Conservation (phyloP, 2,113 vertebrate genomes). For the Callochromis pleurospilus region DNA sequence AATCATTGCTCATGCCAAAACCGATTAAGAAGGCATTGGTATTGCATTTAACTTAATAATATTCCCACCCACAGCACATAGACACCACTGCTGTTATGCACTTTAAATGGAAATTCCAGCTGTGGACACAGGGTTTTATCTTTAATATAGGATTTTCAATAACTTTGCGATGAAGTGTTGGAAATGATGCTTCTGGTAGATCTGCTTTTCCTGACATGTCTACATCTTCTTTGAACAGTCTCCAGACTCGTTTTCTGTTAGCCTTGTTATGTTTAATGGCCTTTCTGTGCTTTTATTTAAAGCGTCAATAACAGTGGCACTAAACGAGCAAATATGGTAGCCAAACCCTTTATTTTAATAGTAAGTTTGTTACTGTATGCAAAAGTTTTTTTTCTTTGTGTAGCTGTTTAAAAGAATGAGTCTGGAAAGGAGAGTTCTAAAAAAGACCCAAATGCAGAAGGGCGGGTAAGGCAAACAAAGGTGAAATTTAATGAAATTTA, state of each 20-base stretch:
- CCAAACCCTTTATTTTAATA: neutral
- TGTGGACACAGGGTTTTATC: neutral
- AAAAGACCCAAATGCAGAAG: neutral
- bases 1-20: conserved; percentile 33
- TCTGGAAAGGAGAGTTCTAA: neutral
- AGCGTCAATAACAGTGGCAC: neutral
- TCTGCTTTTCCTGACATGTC: neutral
- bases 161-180: neutral
- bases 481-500: neutral
- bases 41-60: conserved; percentile 14
- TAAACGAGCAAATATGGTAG: neutral
- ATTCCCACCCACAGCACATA: neutral
- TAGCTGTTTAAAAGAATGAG: conserved; percentile 12
- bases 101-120: neutral
- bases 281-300: neutral
- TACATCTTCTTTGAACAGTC: neutral
- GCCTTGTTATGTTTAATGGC: neutral
- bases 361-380: neutral
- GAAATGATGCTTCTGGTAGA: neutral
- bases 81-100: neutral
- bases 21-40: conserved; percentile 28
- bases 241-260: neutral
- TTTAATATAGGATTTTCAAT: neutral
- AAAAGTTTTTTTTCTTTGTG: neutral
- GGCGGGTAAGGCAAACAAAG: neutral